These are phyloP conservation scores for Melinaea marsaeus DNA, from an alignment of 2,888 invertebrate genomes.

Conservation along the genomic window DNA sequence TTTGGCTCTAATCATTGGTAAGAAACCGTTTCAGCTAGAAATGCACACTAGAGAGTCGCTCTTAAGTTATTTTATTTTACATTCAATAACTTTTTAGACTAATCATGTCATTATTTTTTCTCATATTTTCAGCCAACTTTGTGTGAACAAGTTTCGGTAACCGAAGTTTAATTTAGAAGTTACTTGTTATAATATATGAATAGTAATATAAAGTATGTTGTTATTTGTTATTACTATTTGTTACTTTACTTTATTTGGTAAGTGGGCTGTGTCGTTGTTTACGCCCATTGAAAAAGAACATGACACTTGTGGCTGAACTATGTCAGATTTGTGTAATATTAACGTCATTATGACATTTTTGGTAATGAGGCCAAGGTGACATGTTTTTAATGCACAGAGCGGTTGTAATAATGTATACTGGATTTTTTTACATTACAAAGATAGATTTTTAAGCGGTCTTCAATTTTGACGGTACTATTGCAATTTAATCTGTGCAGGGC, in stretches of 20 bases:
- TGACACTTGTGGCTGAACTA: slow-evolving; percentile 13
- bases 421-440: neutral
- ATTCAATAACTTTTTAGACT: slow-evolving; percentile 55
- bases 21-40: slow-evolving; percentile 53
- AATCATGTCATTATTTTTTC: slow-evolving; percentile 63
- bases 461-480: slow-evolving; percentile 23
- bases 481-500: slow-evolving; percentile 25
- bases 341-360: neutral
- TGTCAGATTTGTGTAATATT: neutral
- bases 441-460: slow-evolving; percentile 7
- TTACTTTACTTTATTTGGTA: slow-evolving; percentile 64
- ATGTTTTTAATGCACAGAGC: slow-evolving; percentile 18
- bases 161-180: slow-evolving; percentile 68
- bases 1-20: slow-evolving; percentile 93
- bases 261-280: slow-evolving; percentile 65
- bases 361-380: slow-evolving; percentile 8
- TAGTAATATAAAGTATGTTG: slow-evolving; percentile 60
- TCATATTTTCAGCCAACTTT: slow-evolving; percentile 76
- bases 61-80: slow-evolving; percentile 32
- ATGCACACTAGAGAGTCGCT: slow-evolving; percentile 38
- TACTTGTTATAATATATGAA: slow-evolving; percentile 63
- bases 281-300: slow-evolving; percentile 30
- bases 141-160: slow-evolving; percentile 76
- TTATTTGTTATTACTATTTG: slow-evolving; percentile 50
- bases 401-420: slow-evolving; percentile 14